phyloP scores from a whole-genome alignment of 2,888 invertebrate species.

The Brenthis ino region DNA sequence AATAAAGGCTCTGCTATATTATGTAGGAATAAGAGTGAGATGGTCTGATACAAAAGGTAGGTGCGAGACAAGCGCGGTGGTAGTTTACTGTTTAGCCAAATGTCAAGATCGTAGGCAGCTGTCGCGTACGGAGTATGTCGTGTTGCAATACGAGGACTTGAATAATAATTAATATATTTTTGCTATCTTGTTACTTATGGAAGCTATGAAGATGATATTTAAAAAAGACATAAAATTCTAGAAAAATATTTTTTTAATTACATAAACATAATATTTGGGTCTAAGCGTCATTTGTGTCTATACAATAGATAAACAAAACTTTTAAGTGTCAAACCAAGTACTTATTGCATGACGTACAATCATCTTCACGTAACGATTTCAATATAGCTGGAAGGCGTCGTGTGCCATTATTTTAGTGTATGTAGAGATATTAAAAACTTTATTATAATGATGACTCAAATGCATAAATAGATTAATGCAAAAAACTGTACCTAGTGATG shows the following conservation, averaged over 20 bases:
- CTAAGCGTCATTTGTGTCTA: no score
- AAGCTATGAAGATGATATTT: slow-evolving; percentile 2
- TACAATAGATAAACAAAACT: slow-evolving; percentile 9
- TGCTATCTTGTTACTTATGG: slow-evolving; percentile 19
- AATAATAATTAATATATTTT: slow-evolving; percentile 9
- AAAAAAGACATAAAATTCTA: background rate
- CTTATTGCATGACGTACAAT: slow-evolving; percentile 2
- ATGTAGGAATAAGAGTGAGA: slow-evolving; percentile 9
- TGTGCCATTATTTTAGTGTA: background rate
- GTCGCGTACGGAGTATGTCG: slow-evolving; percentile 38
- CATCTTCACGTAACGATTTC: slow-evolving; percentile 16
- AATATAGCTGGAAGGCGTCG: slow-evolving; percentile 7
- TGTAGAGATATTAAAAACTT: no score
- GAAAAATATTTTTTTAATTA: background rate
- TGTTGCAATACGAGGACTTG: slow-evolving; percentile 47
- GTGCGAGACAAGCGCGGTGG: slow-evolving; percentile 31
- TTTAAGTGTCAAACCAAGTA: slow-evolving; percentile 1
- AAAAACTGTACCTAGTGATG: no score
- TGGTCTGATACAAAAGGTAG: slow-evolving; percentile 14
- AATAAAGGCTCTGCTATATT: background rate
- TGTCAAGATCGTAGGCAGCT: slow-evolving; percentile 53
- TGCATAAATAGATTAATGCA: no score
- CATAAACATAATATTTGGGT: background rate
- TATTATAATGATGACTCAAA: no score
- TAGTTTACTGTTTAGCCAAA: slow-evolving; percentile 44